A percentile compares a stretch with the other conserved stretches of the same genome.
phyloP scores from a whole-genome alignment of 1,140 invertebrate species.

The Papilio polyxenes region DNA sequence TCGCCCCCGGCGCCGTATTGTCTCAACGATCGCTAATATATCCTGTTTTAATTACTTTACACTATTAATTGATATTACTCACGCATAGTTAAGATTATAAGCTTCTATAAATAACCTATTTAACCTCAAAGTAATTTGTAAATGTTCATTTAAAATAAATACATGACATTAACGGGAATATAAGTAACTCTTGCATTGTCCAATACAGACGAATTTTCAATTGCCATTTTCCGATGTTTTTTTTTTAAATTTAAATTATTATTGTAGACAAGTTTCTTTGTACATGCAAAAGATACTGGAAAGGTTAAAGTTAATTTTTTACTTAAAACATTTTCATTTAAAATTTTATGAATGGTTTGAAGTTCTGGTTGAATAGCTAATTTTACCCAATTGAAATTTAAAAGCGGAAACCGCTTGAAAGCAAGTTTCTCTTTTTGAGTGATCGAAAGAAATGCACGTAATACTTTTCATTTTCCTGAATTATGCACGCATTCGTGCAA shows the following conservation, averaged over 20 bases:
- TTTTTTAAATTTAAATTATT: no score
- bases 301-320: no score
- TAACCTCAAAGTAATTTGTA: background rate
- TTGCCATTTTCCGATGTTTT: background rate
- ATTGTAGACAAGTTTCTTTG: no score
- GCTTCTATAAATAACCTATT: conserved; percentile 10
- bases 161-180: background rate
- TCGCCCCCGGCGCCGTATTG: conserved; percentile 61
- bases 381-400: conserved; percentile 39
- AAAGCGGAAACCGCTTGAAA: conserved; percentile 38
- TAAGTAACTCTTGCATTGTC: no score
- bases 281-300: no score
- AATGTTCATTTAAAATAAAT: conserved; percentile 1
- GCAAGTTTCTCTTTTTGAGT: conserved; percentile 36
- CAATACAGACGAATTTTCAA: background rate
- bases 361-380: conserved; percentile 22
- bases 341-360: background rate
- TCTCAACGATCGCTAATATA: conserved; percentile 71
- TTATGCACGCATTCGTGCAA: conserved; percentile 44
- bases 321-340: background rate
- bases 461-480: conserved; percentile 40
- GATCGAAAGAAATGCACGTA: conserved; percentile 41
- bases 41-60: conserved; percentile 69
- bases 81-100: conserved; percentile 51
- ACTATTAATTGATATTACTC: conserved; percentile 63